These are phyloP conservation scores for Danio rerio DNA, from an alignment of 2,113 vertebrate species.

Conservation along the genomic window GRCz12tu NC_133178.1:395001-395500, in stretches of 20 bases:
- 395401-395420: slow-evolving; percentile 91
- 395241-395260: slow-evolving; percentile 7
- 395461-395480: slow-evolving; percentile 89
- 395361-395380: slow-evolving; percentile 92
- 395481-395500: slow-evolving; percentile 77
- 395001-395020: no score
- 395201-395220: slow-evolving; percentile 91
- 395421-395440: slow-evolving; percentile 93
- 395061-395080: no score
- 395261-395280: slow-evolving; percentile 80
- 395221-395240: slow-evolving; percentile 91
- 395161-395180: neutral
- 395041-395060: no score
- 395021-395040: no score
- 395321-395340: slow-evolving; percentile 94
- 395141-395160: no score
- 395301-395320: slow-evolving; percentile 92
- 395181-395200: no score
- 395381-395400: slow-evolving; percentile 91
- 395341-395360: slow-evolving; percentile 95
- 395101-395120: no score
- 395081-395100: no score
- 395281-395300: slow-evolving; percentile 90
- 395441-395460: slow-evolving; percentile 92
- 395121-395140: no score